phyloP scores from a whole-genome alignment of 2,888 invertebrate species.

The Lissonota sp. region DNA sequence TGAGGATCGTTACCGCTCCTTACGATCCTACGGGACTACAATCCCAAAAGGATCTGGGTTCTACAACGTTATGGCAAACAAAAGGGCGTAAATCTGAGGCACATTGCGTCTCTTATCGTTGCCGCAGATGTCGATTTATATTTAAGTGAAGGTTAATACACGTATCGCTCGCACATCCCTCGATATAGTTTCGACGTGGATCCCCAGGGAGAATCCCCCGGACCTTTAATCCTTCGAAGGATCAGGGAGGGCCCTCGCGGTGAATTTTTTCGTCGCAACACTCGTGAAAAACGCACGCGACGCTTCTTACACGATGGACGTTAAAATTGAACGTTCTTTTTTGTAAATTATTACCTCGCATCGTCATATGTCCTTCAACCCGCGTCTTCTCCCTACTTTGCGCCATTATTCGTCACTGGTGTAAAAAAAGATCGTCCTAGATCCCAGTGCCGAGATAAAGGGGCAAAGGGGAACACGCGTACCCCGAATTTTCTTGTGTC shows the following conservation, averaged over 20 bases:
- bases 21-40: conserved; percentile 32
- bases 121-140: not conserved
- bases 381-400: not conserved
- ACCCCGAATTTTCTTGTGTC: conserved; percentile 13
- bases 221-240: conserved; percentile 33
- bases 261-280: not conserved
- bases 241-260: conserved; percentile 12
- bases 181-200: conserved; percentile 30
- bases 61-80: too few relatives aligned
- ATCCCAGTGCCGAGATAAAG: conserved; percentile 30
- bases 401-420: not conserved
- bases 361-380: not conserved
- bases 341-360: not conserved
- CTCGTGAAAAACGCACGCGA: conserved; percentile 16
- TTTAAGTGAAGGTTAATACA: conserved; percentile 31
- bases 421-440: conserved; percentile 21
- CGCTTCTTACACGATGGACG: not conserved
- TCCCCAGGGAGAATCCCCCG: conserved; percentile 23
- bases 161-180: conserved; percentile 49
- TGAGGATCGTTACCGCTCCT: conserved; percentile 48
- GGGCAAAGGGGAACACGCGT: not conserved
- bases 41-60: not conserved
- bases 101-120: too few relatives aligned
- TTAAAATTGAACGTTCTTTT: not conserved
- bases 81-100: too few relatives aligned